Evolutionary conservation across 2,888 invertebrate genomes (phyloP).

Genomic region (Lacanobia wlatinum): DNA sequence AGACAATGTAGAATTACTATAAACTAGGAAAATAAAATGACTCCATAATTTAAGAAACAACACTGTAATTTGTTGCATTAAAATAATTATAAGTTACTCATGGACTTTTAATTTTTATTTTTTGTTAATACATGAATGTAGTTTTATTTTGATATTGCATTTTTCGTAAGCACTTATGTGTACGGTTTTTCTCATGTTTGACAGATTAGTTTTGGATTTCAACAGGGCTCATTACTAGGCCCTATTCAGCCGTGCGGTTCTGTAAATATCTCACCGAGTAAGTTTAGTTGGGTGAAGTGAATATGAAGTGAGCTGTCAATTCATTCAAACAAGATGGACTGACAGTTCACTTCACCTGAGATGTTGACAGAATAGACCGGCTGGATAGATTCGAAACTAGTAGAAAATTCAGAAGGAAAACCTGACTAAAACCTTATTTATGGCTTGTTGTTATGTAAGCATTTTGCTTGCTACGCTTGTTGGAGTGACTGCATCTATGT

Average conservation of each 20-base stretch:
- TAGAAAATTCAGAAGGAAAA: neutral
- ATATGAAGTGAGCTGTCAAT: too few species aligned
- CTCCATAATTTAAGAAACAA: slow-evolving; percentile 55
- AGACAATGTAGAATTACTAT: slow-evolving; percentile 43
- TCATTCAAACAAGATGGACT: too few species aligned
- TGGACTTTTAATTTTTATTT: slow-evolving; percentile 60
- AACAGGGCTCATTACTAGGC: neutral
- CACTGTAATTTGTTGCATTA: slow-evolving; percentile 69
- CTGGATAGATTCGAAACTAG: slow-evolving; percentile 16
- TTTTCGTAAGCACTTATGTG: neutral
- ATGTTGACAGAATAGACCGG: too few species aligned
- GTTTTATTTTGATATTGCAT: neutral
- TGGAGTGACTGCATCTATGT: slow-evolving; percentile 48
- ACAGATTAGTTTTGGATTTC: neutral
- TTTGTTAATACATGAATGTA: neutral
- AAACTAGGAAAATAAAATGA: slow-evolving; percentile 37
- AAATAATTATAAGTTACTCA: slow-evolving; percentile 65
- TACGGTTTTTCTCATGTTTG: neutral
- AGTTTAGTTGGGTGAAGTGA: too few species aligned
- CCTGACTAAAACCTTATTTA: neutral
- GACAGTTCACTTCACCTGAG: too few species aligned
- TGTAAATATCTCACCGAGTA: too few species aligned
- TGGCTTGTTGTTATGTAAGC: slow-evolving; percentile 24
- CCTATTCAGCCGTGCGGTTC: neutral
- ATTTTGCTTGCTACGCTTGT: slow-evolving; percentile 44